Evolutionary conservation across 2,797 vertebrate species (phyloP).

Genomic region (Sebastes melanostomus): DNA sequence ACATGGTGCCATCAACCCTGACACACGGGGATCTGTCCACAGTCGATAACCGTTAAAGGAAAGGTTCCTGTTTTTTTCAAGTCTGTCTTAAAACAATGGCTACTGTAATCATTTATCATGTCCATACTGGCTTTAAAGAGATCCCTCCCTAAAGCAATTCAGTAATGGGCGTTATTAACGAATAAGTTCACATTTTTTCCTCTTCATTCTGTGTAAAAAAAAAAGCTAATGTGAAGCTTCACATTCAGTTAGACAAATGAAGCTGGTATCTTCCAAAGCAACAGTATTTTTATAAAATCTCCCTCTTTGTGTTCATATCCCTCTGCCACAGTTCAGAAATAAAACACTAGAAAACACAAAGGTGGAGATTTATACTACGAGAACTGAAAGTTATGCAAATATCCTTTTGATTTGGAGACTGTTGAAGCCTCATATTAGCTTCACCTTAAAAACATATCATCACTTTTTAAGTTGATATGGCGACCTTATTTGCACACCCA

Average conservation of each 20-base stretch:
- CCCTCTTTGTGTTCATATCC: not conserved
- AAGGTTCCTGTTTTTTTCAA: not conserved
- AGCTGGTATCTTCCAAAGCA: not conserved
- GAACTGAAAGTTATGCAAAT: not conserved
- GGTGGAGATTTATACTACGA: not conserved
- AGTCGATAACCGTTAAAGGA: not conserved
- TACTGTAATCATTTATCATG: not conserved
- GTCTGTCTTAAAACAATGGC: not conserved
- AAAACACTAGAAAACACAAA: not conserved
- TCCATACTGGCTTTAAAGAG: not conserved
- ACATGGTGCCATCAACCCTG: not conserved
- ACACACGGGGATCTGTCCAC: not conserved
- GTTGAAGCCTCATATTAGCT: not conserved
- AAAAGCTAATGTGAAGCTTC: not conserved
- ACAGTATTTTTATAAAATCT: not conserved
- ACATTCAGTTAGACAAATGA: not conserved
- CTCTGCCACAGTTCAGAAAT: not conserved
- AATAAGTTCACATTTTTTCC: not conserved
- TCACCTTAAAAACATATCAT: not conserved
- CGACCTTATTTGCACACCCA: not conserved
- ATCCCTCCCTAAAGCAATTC: not conserved
- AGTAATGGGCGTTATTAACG: not conserved
- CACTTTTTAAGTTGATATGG: not conserved
- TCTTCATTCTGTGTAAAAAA: not conserved
- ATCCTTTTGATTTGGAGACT: not conserved